Evolutionary conservation across 2,888 invertebrate species (phyloP), one percentile per base, ranked within the genome.

Genomic region (Acronicta psi): DNA sequence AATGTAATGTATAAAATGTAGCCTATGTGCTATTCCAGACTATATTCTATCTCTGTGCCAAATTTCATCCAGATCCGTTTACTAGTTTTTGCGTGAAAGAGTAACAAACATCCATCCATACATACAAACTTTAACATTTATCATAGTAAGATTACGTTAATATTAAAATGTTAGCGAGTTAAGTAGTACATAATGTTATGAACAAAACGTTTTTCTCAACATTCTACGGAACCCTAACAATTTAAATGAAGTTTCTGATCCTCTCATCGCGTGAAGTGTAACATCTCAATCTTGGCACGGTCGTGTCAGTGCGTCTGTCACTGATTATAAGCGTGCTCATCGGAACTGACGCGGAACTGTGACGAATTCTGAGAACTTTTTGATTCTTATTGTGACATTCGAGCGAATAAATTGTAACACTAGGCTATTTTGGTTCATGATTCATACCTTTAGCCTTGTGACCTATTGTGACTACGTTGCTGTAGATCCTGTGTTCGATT

Each of bases 211-310:
- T 45, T 38, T 0, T 0, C 6, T 10, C 11, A 0, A 20, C 7
- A 8, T 8, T 18, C 7, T 14, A 52, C 53, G 6, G 70, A 59
- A 56, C 55, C 31, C 65, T 6, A 53, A 50, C 1, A 43, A 34
- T 34, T 40, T 14, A 41, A 45, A 56, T 40, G 52, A 17, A 53
- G 55, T 50, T 64, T 43, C 14, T 34, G 34, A 55, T 53, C 47
- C 36, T 34, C 7, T 68, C 59, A 64, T 72, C 69, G 59, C 10
- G 44, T 77, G 77, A 69, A 75, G 51, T 66, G 72, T 72, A 64
- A 74, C 75, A 64, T 49, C 52, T 69, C 56, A 69, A 72, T 74
- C 64, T 44, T 5, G 42, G 9, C 36, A 8, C 40, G 17, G 37
- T 41, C 61, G 50, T 55, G 57, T 60, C 74, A 49, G 58, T 65